Evolutionary conservation across 2,888 invertebrate species (phyloP), one percentile per base, ranked within the genome.

Genomic region (Sminthurides aquaticus): DNA sequence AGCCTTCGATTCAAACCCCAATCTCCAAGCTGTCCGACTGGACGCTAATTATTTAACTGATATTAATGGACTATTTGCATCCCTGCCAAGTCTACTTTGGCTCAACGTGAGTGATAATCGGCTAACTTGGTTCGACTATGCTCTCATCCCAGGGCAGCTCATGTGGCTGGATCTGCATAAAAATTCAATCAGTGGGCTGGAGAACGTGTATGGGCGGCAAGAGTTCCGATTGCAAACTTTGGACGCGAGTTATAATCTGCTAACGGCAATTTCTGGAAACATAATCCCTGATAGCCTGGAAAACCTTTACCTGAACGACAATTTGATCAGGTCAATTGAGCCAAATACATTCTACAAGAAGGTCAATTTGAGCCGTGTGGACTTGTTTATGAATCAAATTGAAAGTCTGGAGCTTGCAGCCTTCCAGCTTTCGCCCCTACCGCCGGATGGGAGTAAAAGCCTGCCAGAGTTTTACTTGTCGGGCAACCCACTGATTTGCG

Each of bases 401-500:
- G 87, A 88, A 76, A 88, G 88, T 76, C 86, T 94, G 85, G 92
- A 94, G 79, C 84, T 92, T 76, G 91, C 90, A 79, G 90, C 93
- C 68, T 82, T 94, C 71, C 85, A 90, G 72, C 83, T 94, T 75
- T 86, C 88, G 73, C 88, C 89, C 64, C 87, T 91, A 67, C 87
- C 88, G 76, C 15, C 5, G 8, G 52, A 20, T 22, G 86, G 86
- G 67, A 86, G 86, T 70, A 84, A 87, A 67, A 82, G 87, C 64
- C 81, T 91, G 73, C 92, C 93, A 18, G 90, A 92, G 80, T 92
- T 94, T 81, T 92, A 91, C 79, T 89, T 94, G 69, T 91, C 91
- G 49, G 91, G 91, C 60, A 96, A 96, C 82, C 95, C 94, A 43
- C 91, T 94, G 78, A 87, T 90, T 76, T 95, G 95, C 78, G 91